Percentiles rank a stretch among this genome's conserved stretches.
Conservation (phyloP, 2,888 invertebrate species). For the Drosophila stalkeri region DNA sequence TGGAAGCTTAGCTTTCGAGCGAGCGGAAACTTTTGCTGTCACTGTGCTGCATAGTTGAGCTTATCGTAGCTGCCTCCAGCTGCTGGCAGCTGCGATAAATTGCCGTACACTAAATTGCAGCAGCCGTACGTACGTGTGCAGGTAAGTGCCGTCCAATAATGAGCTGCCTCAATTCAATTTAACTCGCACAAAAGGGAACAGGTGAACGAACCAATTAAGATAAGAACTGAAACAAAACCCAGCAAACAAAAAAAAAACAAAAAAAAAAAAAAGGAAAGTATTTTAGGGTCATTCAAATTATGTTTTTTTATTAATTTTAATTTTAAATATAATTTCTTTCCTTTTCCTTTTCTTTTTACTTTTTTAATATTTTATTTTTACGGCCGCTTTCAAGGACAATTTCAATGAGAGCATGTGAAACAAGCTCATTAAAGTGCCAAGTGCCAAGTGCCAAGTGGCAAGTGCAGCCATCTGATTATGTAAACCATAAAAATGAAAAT, state of each 20-base stretch:
- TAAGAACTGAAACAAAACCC: not conserved
- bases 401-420: slow-evolving; percentile 53
- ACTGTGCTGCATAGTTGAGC: slow-evolving; percentile 1
- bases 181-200: not conserved
- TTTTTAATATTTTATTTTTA: not conserved
- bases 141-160: slow-evolving; percentile 45
- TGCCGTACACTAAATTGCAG: slow-evolving; percentile 2
- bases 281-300: slow-evolving; percentile 7
- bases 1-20: slow-evolving; percentile 2
- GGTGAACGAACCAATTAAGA: slow-evolving; percentile 41
- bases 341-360: too few species aligned
- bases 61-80: slow-evolving; percentile 16
- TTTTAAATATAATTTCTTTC: not conserved
- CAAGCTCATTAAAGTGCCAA: slow-evolving; percentile 72
- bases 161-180: slow-evolving; percentile 39
- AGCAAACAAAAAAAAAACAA: not conserved
- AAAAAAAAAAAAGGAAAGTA: not conserved
- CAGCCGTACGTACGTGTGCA: slow-evolving; percentile 9
- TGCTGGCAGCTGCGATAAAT: slow-evolving; percentile 11
- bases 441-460: slow-evolving; percentile 60
- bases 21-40: not conserved
- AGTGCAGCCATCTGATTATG: slow-evolving; percentile 66
- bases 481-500: slow-evolving; percentile 49
- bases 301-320: not conserved
- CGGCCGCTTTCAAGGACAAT: slow-evolving; percentile 11